A percentile compares a stretch with the other conserved stretches of the same genome.
Conservation (phyloP, 1,140 invertebrate genomes). For the Lordiphosa collinella region DNA sequence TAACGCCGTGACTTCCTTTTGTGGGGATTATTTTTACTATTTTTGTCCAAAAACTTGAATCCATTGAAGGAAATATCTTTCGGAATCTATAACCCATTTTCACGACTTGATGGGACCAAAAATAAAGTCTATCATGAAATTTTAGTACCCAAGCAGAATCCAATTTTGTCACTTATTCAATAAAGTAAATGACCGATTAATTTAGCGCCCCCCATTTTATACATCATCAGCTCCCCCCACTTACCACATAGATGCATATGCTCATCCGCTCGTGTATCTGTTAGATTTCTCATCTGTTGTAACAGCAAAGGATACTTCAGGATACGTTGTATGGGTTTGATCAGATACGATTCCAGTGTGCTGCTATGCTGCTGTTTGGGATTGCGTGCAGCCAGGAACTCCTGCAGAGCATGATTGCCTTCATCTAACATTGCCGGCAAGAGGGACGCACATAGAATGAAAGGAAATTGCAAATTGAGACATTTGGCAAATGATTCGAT, state of each 20-base stretch:
- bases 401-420: conserved; percentile 96
- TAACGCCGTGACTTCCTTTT: too few species aligned
- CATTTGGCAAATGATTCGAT: conserved; percentile 73
- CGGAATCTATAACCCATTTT: too few species aligned
- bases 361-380: conserved; percentile 97
- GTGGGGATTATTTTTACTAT: too few species aligned
- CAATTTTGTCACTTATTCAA: too few species aligned
- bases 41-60: too few species aligned
- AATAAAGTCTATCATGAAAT: too few species aligned
- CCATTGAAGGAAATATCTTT: too few species aligned
- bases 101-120: too few species aligned
- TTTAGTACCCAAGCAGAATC: too few species aligned
- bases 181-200: not conserved
- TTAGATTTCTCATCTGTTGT: conserved; percentile 96
- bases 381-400: conserved; percentile 95
- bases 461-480: conserved; percentile 59
- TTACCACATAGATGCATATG: conserved; percentile 94
- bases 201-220: not conserved
- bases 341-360: conserved; percentile 98
- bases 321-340: conserved; percentile 99
- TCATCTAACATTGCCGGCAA: conserved; percentile 84
- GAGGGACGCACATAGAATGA: not conserved
- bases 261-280: conserved; percentile 94
- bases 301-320: conserved; percentile 98
- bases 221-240: conserved; percentile 49